phyloP scores from a whole-genome alignment of 2,888 invertebrate genomes.

The Ryuthela nishihirai region DNA sequence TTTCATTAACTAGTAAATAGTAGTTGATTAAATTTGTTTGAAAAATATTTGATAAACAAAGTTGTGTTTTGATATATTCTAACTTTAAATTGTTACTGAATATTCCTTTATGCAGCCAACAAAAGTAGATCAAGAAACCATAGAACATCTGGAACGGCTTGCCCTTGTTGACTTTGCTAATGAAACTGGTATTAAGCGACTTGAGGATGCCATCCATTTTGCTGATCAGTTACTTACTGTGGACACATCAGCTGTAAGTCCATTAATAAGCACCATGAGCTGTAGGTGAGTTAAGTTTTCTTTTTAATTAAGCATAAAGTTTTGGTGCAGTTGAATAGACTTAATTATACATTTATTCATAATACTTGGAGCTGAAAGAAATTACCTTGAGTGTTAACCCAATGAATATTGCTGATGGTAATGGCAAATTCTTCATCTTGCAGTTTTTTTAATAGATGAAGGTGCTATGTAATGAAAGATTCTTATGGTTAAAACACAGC shows the following conservation, averaged over 20 bases:
- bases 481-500: too few species aligned
- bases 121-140: conserved; percentile 14
- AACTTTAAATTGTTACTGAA: too few species aligned
- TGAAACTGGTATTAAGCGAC: conserved; percentile 16
- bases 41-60: too few species aligned
- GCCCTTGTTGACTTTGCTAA: conserved; percentile 31
- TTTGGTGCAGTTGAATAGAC: background rate
- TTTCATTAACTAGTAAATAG: too few species aligned
- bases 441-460: too few species aligned
- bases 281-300: conserved; percentile 4
- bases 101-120: too few species aligned
- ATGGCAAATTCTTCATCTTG: too few species aligned
- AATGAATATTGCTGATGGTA: too few species aligned
- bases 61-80: too few species aligned
- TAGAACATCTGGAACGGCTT: conserved; percentile 25
- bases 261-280: conserved; percentile 26
- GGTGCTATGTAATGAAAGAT: too few species aligned
- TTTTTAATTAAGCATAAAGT: background rate
- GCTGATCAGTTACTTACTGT: conserved; percentile 32
- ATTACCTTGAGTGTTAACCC: background rate
- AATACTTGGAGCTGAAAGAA: background rate
- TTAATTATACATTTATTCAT: background rate
- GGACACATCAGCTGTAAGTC: conserved; percentile 10
- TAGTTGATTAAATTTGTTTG: too few species aligned
- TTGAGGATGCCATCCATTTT: conserved; percentile 26